Conservation (phyloP, 2,113 vertebrate genomes). For the cattle (Bos taurus) region ARS-UCD2.0 NC_037357.1:62991501-62992000, state of each 20-base stretch:
- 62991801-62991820: not conserved
- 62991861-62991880: not conserved
- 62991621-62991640: slow-evolving; percentile 83
- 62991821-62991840: slow-evolving; percentile 7
- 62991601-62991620: slow-evolving; percentile 80
- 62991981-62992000: too few species aligned
- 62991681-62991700: slow-evolving; percentile 14
- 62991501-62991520: not conserved
- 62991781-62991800: not conserved
- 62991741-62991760: not conserved
- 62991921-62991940: too few species aligned
- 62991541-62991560: not conserved
- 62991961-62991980: too few species aligned
- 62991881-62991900: too few species aligned
- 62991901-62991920: too few species aligned
- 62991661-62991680: slow-evolving; percentile 82
- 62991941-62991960: too few species aligned
- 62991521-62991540: slow-evolving; percentile 9
- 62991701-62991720: not conserved
- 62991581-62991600: not conserved
- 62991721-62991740: not conserved
- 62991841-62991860: not conserved
- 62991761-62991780: not conserved
- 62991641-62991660: slow-evolving; percentile 80
- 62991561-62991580: not conserved